A percentile compares a stretch with the other conserved stretches of the same genome.
These are phyloP conservation scores for Leptogaster cylindrica DNA, from an alignment of 2,888 invertebrate species.

Conservation along the genomic window DNA sequence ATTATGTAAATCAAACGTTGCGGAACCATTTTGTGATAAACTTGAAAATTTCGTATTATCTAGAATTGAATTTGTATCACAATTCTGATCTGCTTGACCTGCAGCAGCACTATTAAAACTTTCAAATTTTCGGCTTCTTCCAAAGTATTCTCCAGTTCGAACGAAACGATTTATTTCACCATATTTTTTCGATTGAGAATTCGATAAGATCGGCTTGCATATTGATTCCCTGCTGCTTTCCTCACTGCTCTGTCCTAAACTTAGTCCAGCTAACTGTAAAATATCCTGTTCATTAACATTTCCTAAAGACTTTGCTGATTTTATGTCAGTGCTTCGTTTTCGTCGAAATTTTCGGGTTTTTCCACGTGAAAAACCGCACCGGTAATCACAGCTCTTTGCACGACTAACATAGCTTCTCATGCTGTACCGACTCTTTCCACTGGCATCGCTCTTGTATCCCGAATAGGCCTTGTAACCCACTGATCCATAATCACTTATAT, in stretches of 20 bases:
- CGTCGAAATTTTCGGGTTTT: constrained; percentile 43
- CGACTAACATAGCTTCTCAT: constrained; percentile 67
- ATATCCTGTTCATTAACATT: constrained; percentile 65
- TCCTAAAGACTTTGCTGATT: constrained; percentile 61
- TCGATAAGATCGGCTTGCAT: constrained; percentile 58
- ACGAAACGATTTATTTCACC: constrained; percentile 62
- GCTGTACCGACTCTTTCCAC: constrained; percentile 68
- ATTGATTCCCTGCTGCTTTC: constrained; percentile 59
- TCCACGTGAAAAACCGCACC: constrained; percentile 60
- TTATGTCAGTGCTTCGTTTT: constrained; percentile 26
- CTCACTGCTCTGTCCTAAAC: constrained; percentile 66
- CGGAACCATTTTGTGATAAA: constrained; percentile 28
- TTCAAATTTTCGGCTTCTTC: constrained; percentile 43
- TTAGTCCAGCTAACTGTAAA: constrained; percentile 66
- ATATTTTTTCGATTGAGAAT: constrained; percentile 59
- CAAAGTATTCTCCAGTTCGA: constrained; percentile 62
- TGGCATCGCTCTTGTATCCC: constrained; percentile 69
- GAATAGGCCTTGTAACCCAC: constrained; percentile 60
- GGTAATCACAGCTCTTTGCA: constrained; percentile 55
- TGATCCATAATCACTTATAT: constrained; percentile 69
- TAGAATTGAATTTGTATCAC: not conserved
- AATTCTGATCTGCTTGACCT: not conserved
- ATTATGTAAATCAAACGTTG: constrained; percentile 31
- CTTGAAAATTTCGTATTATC: constrained; percentile 53
- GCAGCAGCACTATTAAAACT: not conserved